Percentiles rank a stretch among this genome's conserved stretches.
Conservation (phyloP, 2,113 vertebrate species). For the Atractosteus spatula region DNA sequence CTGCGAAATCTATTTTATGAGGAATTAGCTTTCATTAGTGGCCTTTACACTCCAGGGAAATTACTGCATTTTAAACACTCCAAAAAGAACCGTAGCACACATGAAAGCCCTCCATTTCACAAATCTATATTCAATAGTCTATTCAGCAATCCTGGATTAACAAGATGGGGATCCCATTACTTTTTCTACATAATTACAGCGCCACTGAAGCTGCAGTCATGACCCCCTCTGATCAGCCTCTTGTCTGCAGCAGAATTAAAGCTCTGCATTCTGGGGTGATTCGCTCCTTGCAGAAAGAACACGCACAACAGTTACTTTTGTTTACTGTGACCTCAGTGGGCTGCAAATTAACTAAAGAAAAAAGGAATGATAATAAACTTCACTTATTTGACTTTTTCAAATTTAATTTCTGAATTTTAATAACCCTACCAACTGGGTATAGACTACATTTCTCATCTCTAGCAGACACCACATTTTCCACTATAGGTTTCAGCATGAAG, state of each 20-base stretch:
- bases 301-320: not conserved
- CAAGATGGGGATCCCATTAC: conserved; percentile 31
- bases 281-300: conserved; percentile 18
- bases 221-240: conserved; percentile 44
- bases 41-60: conserved; percentile 34
- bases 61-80: conserved; percentile 53
- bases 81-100: conserved; percentile 34
- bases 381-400: too few relatives aligned
- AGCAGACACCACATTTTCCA: too few relatives aligned
- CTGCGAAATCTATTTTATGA: conserved; percentile 19
- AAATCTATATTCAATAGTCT: conserved; percentile 53
- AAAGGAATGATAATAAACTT: too few relatives aligned
- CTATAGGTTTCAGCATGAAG: too few relatives aligned
- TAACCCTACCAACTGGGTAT: too few relatives aligned
- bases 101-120: conserved; percentile 31
- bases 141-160: conserved; percentile 51
- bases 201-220: conserved; percentile 35
- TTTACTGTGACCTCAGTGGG: conserved; percentile 9
- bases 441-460: too few relatives aligned
- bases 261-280: conserved; percentile 31
- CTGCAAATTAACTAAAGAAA: not conserved
- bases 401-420: too few relatives aligned
- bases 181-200: conserved; percentile 34
- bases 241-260: conserved; percentile 38
- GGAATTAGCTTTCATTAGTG: conserved; percentile 60